Conservation (phyloP, 2,888 invertebrate genomes). For the Synergus gifuensis region DNA sequence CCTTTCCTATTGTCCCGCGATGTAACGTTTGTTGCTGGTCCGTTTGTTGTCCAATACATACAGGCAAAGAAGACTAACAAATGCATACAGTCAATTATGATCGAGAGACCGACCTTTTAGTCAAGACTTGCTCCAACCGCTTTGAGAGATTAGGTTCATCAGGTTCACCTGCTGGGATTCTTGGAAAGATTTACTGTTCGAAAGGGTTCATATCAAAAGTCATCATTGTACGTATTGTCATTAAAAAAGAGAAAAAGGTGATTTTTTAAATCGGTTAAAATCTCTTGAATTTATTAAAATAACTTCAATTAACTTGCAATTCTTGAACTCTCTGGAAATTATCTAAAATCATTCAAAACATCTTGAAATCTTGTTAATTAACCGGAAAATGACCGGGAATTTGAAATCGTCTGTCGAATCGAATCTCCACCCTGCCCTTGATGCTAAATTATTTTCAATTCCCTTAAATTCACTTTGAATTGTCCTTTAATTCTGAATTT, state of each 20-base stretch:
- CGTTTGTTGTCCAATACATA: slow-evolving; percentile 18
- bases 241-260: background rate
- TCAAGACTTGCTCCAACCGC: background rate
- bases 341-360: no score
- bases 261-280: no score
- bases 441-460: no score
- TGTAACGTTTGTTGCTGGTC: slow-evolving; percentile 52
- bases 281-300: no score
- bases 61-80: slow-evolving; percentile 26
- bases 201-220: background rate
- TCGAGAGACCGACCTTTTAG: slow-evolving; percentile 16
- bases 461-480: no score
- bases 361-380: no score
- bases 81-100: slow-evolving; percentile 12
- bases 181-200: background rate
- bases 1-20: slow-evolving; percentile 65
- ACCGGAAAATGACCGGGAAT: no score
- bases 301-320: no score
- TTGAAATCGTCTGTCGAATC: no score
- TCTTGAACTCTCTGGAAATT: no score
- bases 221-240: background rate
- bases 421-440: no score
- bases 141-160: slow-evolving; percentile 1
- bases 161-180: slow-evolving; percentile 12
- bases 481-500: no score